A percentile compares a stretch with the other conserved stretches of the same genome.
These are phyloP conservation scores for Melanargia galathea DNA, from an alignment of 2,888 invertebrate species.

Conservation along the genomic window DNA sequence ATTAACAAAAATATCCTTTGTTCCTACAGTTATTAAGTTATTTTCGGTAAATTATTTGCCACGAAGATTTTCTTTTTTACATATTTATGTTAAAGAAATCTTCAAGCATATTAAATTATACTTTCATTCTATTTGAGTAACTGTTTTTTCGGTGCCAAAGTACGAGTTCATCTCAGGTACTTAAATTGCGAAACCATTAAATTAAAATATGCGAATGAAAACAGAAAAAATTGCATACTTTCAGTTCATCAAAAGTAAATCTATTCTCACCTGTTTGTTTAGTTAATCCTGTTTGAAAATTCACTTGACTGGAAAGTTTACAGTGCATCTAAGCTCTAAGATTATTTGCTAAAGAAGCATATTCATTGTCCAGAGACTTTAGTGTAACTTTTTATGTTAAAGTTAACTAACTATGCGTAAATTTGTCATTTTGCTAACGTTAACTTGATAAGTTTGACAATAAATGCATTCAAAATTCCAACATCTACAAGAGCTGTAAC, in stretches of 20 bases:
- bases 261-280: conserved; percentile 25
- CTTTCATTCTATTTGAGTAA: not conserved
- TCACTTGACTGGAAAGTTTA: conserved; percentile 18
- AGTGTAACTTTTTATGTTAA: not conserved
- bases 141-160: not conserved
- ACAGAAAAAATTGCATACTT: conserved; percentile 30
- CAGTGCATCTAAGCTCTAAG: conserved; percentile 4
- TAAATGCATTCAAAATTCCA: too few relatives aligned
- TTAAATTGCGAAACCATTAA: conserved; percentile 14
- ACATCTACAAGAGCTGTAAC: too few relatives aligned
- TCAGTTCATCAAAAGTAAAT: conserved; percentile 29
- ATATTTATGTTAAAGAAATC: not conserved
- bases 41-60: not conserved
- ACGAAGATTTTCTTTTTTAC: too few relatives aligned
- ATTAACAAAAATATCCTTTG: conserved; percentile 8
- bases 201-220: conserved; percentile 20
- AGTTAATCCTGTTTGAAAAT: conserved; percentile 19
- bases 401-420: too few relatives aligned
- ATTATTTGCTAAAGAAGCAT: conserved; percentile 10
- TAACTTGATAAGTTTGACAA: too few relatives aligned
- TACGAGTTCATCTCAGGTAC: too few relatives aligned
- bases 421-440: not conserved
- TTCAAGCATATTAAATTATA: not conserved
- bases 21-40: conserved; percentile 1
- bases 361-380: not conserved